A percentile compares a stretch with the other conserved stretches of the same genome.
Evolutionary conservation across 2,113 vertebrate genomes (phyloP).

Genomic region (Rynchops niger): DNA sequence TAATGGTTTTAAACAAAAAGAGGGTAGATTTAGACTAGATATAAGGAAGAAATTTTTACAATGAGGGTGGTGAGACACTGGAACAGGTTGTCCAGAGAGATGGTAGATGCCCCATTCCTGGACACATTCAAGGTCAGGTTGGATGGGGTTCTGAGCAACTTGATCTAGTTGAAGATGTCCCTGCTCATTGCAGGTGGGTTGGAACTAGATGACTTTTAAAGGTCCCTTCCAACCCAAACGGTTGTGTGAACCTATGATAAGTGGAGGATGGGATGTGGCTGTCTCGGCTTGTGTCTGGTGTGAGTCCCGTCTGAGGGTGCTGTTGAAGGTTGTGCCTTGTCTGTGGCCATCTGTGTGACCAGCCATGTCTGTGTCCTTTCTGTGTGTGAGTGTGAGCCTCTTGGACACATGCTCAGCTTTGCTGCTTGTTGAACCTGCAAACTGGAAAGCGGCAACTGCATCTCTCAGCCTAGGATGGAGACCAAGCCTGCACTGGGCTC

Average conservation of each 20-base stretch:
- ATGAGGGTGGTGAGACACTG: neutral
- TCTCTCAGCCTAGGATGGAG: neutral
- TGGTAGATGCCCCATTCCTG: neutral
- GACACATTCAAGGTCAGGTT: neutral
- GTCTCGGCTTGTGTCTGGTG: neutral
- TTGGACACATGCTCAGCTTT: neutral
- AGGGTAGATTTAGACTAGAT: neutral
- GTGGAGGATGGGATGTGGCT: neutral
- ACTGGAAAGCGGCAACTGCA: neutral
- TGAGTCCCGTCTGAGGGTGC: neutral
- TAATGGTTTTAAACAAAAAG: neutral
- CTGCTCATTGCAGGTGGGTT: neutral
- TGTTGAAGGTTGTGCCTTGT: neutral
- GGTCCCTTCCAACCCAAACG: neutral
- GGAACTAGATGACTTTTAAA: neutral
- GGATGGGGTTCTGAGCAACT: neutral
- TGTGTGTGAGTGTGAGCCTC: neutral
- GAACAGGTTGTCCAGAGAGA: neutral
- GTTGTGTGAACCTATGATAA: neutral
- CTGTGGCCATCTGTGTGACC: neutral
- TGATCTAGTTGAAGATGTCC: neutral
- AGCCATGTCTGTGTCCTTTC: neutral
- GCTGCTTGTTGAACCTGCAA: neutral
- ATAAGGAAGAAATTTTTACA: neutral
- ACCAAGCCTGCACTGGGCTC: neutral